Conservation (phyloP, 2,113 vertebrate genomes). For the Barnardius zonarius region DNA sequence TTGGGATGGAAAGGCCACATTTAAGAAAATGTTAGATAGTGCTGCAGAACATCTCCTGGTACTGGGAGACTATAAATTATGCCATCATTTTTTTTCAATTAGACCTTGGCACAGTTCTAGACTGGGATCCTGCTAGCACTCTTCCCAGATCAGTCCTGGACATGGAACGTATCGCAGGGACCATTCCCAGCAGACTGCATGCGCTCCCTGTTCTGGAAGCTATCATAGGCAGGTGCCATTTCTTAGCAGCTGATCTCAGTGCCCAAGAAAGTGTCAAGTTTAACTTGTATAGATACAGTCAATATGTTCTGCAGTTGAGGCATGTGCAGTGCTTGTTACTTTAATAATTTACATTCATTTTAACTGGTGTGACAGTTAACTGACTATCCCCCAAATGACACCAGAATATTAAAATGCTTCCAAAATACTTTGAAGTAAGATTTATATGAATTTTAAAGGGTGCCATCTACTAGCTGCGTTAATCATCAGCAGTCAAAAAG, state of each 20-base stretch:
- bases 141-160: not conserved
- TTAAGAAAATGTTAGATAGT: not conserved
- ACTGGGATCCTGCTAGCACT: not conserved
- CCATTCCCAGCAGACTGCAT: accelerated
- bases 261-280: not conserved
- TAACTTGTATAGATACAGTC: not conserved
- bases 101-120: not conserved
- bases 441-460: not conserved
- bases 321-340: not conserved
- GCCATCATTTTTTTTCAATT: not conserved
- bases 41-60: not conserved
- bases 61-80: not conserved
- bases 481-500: not conserved
- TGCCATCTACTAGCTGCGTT: not conserved
- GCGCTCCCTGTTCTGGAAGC: not conserved
- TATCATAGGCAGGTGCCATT: not conserved
- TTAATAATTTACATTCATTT: not conserved
- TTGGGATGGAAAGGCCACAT: not conserved
- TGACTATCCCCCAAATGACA: not conserved
- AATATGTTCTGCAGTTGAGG: not conserved
- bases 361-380: not conserved
- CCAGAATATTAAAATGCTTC: not conserved
- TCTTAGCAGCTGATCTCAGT: not conserved
- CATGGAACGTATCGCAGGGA: accelerated
- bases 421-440: not conserved